Evolutionary conservation across 2,888 invertebrate species (phyloP), one percentile per base, ranked within the genome.

Genomic region (Marasmarcha lunaedactyla): DNA sequence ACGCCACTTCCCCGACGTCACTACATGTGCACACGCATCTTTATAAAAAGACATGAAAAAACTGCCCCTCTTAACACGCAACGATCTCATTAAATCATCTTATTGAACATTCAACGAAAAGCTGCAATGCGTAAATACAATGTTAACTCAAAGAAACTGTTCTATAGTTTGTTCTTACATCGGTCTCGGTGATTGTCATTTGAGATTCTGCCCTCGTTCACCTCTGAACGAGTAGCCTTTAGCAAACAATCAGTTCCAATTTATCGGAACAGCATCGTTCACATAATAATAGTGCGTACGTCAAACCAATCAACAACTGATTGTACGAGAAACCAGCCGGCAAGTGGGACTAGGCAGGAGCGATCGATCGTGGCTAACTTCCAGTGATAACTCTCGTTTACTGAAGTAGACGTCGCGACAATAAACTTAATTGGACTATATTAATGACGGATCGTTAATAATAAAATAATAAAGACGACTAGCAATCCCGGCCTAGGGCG

Each of bases 311-410:
- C 78, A 77, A 67, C 70, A 67, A 59, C 66, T 81, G 81, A 81
- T 83, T 81, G 81, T 73, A 74, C 69, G 76, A 77, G 74, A 78
- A 78, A 79, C 77, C 74, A 74, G 70, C 70, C 74, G 74, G 73
- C 73, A 68, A 66, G 63, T 59, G 63, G 67, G 60, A 77, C 77
- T 77, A 72, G 79, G 79, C 78, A 76, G 63, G 66, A 59, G 63
- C 64, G 59, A 63, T 58, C 65, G 64, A 61, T 53, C 59, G 53
- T 51, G 42, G 43, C 39, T 43, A 40, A 37, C 50, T 55, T 58
- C 51, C 6, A 34, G 2, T 57, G 61, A 72, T 72, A 71, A 67
- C 67, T 70, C 69, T 64, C 70, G 64, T 59, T 73, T 70, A 79
- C 76, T 73, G 68, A 59, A 70, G 66, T 61, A 64, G 68, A 71